Evolutionary conservation across 2,113 vertebrate genomes (phyloP).

Genomic region (Nothobranchius furzeri): DNA sequence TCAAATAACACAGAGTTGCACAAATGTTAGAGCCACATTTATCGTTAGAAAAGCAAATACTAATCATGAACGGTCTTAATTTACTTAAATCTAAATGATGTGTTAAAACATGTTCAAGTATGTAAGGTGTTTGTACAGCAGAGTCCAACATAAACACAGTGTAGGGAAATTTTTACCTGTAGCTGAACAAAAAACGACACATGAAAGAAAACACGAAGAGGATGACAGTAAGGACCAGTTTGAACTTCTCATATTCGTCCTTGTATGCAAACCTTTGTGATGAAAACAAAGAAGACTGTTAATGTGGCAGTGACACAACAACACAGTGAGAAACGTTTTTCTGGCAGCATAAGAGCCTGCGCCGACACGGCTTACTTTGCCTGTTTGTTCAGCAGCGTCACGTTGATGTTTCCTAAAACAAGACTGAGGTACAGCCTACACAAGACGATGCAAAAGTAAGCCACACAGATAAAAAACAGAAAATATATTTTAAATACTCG

Average conservation of each 20-base stretch:
- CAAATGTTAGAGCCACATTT: neutral
- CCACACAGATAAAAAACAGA: neutral
- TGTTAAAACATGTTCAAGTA: too few relatives aligned
- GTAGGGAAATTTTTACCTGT: conserved; percentile 79
- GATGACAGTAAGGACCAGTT: conserved; percentile 93
- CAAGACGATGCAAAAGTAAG: neutral
- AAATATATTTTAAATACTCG: neutral
- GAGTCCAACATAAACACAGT: too few relatives aligned
- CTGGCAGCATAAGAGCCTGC: too few relatives aligned
- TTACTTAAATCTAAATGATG: too few relatives aligned
- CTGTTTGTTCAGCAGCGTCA: conserved; percentile 95
- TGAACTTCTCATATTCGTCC: conserved; percentile 98
- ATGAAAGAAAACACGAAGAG: conserved; percentile 92
- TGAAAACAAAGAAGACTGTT: neutral
- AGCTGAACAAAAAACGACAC: conserved; percentile 91
- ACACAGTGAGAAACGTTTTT: neutral
- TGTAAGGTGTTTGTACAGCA: too few relatives aligned
- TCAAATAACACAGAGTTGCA: neutral
- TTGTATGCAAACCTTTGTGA: conserved; percentile 92
- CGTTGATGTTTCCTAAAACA: conserved; percentile 94
- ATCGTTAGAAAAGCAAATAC: neutral
- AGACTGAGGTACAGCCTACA: conserved; percentile 93
- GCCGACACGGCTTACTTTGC: conserved; percentile 82
- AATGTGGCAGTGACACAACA: neutral
- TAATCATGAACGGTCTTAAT: neutral